These are phyloP conservation scores for Drosophila austrosaltans DNA, from an alignment of 2,888 invertebrate species.

Conservation along the genomic window DNA sequence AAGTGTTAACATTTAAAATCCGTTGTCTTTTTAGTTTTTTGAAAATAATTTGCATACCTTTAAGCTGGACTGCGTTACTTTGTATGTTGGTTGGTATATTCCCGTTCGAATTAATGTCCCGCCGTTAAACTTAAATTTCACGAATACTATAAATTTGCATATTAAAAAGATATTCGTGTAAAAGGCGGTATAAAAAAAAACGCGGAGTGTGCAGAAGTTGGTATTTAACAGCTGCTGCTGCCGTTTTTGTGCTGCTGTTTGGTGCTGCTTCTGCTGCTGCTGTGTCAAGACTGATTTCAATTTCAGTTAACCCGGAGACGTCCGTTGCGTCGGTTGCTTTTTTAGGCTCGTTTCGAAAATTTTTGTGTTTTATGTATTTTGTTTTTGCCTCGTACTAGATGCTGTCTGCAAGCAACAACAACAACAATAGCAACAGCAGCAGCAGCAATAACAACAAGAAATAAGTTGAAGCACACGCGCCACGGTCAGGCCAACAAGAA, in stretches of 20 bases:
- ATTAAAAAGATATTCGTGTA: not conserved
- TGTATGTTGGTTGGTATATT: too few relatives aligned
- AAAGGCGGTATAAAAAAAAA: not conserved
- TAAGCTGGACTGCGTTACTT: not conserved
- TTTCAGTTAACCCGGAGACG: conserved; percentile 55
- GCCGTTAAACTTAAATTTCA: not conserved
- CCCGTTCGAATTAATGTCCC: not conserved
- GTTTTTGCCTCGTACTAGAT: conserved; percentile 51
- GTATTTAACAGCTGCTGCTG: not conserved
- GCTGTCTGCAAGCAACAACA: conserved; percentile 42
- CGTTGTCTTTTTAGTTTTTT: not conserved
- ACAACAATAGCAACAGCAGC: conserved; percentile 30
- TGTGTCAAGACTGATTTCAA: conserved; percentile 8
- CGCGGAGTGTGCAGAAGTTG: not conserved
- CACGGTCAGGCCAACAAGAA: conserved; percentile 11
- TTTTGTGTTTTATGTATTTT: conserved; percentile 23
- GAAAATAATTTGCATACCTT: not conserved
- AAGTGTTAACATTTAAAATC: not conserved
- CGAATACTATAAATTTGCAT: not conserved
- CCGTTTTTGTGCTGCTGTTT: not conserved
- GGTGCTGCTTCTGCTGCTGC: conserved; percentile 17
- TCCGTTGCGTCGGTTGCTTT: conserved; percentile 51
- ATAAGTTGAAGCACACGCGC: conserved; percentile 30
- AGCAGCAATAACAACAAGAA: conserved; percentile 17
- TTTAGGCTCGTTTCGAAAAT: conserved; percentile 9